Evolutionary conservation across 1,140 invertebrate genomes (phyloP).

Genomic region (Tyrophagus putrescentiae): DNA sequence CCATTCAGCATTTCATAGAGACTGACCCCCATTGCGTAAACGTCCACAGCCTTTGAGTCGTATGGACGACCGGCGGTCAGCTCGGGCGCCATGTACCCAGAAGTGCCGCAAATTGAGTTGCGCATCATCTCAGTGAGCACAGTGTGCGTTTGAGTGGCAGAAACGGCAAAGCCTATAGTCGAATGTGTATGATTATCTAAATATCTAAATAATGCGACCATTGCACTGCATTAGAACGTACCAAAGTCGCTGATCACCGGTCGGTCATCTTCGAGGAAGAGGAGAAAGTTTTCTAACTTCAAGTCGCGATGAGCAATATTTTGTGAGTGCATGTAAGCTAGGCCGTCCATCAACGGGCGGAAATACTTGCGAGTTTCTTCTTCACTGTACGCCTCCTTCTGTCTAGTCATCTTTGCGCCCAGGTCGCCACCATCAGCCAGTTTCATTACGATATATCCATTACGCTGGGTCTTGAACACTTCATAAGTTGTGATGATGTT

Average conservation of each 20-base stretch:
- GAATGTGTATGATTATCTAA: too few relatives aligned
- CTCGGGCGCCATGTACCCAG: slow-evolving; percentile 93
- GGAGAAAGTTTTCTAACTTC: slow-evolving; percentile 92
- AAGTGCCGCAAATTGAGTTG: slow-evolving; percentile 80
- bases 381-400: neutral
- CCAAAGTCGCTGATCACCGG: slow-evolving; percentile 13
- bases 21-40: neutral
- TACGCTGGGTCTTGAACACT: too few relatives aligned
- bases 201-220: too few relatives aligned
- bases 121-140: too few relatives aligned
- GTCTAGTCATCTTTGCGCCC: neutral
- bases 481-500: too few relatives aligned
- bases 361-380: neutral
- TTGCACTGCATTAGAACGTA: too few relatives aligned
- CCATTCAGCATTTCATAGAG: neutral
- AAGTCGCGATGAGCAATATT: slow-evolving; percentile 96
- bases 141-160: slow-evolving; percentile 88
- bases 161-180: too few relatives aligned
- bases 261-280: slow-evolving; percentile 34
- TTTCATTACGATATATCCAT: slow-evolving; percentile 15
- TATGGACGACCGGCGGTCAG: slow-evolving; percentile 47
- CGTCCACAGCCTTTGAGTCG: neutral
- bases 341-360: neutral
- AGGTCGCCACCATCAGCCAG: neutral
- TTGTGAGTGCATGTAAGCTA: slow-evolving; percentile 55